Conservation (phyloP, 1,140 invertebrate species). For the Lordiphosa stackelbergi region DNA sequence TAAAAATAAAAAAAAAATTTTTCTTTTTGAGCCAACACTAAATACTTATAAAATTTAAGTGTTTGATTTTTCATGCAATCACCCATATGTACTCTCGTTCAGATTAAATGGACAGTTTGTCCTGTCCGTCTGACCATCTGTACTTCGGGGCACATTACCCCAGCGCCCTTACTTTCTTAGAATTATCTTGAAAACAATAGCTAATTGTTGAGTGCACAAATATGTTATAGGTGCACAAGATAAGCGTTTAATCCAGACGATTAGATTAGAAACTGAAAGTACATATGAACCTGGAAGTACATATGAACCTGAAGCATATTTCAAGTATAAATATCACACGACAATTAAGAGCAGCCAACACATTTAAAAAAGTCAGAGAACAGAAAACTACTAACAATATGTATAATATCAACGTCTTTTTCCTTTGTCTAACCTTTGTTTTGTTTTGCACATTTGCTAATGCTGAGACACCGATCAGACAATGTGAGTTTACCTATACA, state of each 20-base stretch:
- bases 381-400: conserved; percentile 20
- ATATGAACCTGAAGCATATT: conserved; percentile 9
- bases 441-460: conserved; percentile 20
- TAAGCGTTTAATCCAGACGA: conserved; percentile 17
- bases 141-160: too few species aligned
- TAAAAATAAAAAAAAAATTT: too few species aligned
- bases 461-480: conserved; percentile 40
- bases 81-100: too few species aligned
- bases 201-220: neutral
- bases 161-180: neutral
- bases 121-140: too few species aligned
- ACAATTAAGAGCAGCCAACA: conserved; percentile 11
- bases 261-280: conserved; percentile 46
- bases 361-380: conserved; percentile 9
- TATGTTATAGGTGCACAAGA: conserved; percentile 19
- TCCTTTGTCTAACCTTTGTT: conserved; percentile 8
- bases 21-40: too few species aligned
- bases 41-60: too few species aligned
- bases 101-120: too few species aligned
- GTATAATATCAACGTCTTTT: conserved; percentile 5
- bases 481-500: conserved; percentile 34
- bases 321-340: conserved; percentile 20
- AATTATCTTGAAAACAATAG: neutral
- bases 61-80: too few species aligned
- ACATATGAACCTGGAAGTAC: conserved; percentile 37